These are phyloP conservation scores for Tolypeutes matacus DNA, from an alignment of 2,797 vertebrate genomes.

Conservation along the genomic window DNA sequence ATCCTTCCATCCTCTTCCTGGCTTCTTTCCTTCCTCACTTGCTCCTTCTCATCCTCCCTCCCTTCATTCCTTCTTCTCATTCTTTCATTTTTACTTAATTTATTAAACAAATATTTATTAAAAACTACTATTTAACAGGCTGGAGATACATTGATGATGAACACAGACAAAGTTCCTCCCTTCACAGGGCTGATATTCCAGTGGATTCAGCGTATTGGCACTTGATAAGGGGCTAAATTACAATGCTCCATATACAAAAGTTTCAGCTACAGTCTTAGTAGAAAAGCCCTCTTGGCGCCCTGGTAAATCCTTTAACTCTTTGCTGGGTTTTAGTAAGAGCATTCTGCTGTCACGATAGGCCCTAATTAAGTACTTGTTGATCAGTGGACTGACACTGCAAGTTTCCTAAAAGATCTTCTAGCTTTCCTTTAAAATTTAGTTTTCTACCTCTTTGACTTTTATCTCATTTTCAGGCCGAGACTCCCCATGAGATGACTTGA, in stretches of 20 bases:
- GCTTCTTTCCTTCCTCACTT: fast-evolving
- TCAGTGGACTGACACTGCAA: conserved; percentile 39
- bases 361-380: conserved; percentile 55
- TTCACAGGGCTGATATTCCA: background rate
- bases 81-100: background rate
- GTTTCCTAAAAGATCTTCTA: conserved; percentile 43
- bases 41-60: too few relatives aligned
- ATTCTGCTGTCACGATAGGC: background rate
- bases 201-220: background rate
- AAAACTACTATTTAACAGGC: background rate
- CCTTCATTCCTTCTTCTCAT: background rate
- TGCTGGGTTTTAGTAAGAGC: conserved; percentile 60
- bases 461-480: conserved; percentile 55
- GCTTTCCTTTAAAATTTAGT: conserved; percentile 55
- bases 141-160: background rate
- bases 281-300: background rate
- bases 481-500: conserved; percentile 54
- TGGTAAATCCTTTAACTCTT: conserved; percentile 49
- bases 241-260: background rate
- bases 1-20: fast-evolving
- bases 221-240: background rate
- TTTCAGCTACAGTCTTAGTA: background rate
- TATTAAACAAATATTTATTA: conserved; percentile 35
- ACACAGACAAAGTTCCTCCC: background rate
- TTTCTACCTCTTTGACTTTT: conserved; percentile 63